Evolutionary conservation across 2,888 invertebrate genomes (phyloP).

Genomic region (Hydroisotoma schaefferi): DNA sequence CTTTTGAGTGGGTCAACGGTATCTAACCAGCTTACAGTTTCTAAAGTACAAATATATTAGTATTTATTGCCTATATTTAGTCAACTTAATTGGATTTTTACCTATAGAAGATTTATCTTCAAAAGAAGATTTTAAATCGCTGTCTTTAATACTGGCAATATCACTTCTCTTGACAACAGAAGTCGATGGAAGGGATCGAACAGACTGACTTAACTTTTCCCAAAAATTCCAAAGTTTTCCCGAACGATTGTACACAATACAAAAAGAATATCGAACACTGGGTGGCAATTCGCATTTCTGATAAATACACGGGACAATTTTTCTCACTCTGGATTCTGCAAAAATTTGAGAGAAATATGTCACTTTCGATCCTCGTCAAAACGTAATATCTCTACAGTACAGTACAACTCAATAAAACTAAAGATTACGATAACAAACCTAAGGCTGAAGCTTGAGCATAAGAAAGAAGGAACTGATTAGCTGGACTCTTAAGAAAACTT

Average conservation of each 20-base stretch:
- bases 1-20: too few species aligned
- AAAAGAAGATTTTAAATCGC: too few species aligned
- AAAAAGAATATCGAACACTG: slow-evolving; percentile 64
- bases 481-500: slow-evolving; percentile 68
- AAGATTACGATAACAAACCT: slow-evolving; percentile 61
- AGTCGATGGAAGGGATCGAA: not conserved
- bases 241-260: slow-evolving; percentile 60
- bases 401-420: not conserved
- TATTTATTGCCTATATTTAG: too few species aligned
- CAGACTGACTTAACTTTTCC: slow-evolving; percentile 62
- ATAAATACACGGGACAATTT: slow-evolving; percentile 70
- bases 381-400: not conserved
- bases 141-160: too few species aligned
- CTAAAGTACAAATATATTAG: too few species aligned
- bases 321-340: slow-evolving; percentile 58
- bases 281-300: slow-evolving; percentile 63
- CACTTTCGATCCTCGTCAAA: not conserved
- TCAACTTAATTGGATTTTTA: too few species aligned
- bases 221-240: slow-evolving; percentile 65
- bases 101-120: too few species aligned
- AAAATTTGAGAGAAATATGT: not conserved
- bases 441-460: slow-evolving; percentile 78
- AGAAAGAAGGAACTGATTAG: slow-evolving; percentile 72
- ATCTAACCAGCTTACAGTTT: too few species aligned
- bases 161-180: too few species aligned